phyloP scores from a whole-genome alignment of 2,113 vertebrate species.

The Coptodon bakossiorum region DNA sequence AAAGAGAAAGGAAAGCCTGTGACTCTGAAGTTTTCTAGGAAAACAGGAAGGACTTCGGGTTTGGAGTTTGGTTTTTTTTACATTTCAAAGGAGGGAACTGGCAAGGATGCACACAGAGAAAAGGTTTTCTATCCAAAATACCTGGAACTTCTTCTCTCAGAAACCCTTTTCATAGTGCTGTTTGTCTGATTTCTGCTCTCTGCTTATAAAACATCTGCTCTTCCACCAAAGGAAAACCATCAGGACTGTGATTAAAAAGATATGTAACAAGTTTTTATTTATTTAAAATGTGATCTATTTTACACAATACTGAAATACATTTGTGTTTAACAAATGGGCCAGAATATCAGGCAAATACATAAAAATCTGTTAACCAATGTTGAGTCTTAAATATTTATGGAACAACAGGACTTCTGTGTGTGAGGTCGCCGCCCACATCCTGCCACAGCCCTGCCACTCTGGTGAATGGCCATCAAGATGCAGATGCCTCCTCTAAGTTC shows the following conservation, averaged over 20 bases:
- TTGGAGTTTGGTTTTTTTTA: neutral
- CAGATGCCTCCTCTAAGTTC: neutral
- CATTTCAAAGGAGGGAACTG: neutral
- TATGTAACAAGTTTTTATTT: neutral
- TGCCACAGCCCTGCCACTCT: neutral
- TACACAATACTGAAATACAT: neutral
- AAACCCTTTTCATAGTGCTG: neutral
- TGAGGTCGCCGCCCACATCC: neutral
- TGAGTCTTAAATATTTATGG: neutral
- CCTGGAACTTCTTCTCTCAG: neutral
- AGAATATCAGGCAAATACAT: neutral
- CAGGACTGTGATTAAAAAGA: neutral
- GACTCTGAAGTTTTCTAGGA: constrained; percentile 11
- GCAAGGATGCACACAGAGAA: neutral
- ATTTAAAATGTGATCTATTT: neutral
- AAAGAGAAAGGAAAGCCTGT: neutral
- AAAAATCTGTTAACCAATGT: neutral
- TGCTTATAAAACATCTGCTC: neutral
- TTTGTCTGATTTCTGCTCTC: neutral
- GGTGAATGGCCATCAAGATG: neutral
- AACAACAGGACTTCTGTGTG: neutral
- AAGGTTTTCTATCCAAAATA: neutral
- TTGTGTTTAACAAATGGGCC: neutral
- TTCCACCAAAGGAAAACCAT: neutral
- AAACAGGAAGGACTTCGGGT: neutral